These are phyloP conservation scores for Arge pagana DNA, from an alignment of 2,888 invertebrate genomes.

Conservation along the genomic window DNA sequence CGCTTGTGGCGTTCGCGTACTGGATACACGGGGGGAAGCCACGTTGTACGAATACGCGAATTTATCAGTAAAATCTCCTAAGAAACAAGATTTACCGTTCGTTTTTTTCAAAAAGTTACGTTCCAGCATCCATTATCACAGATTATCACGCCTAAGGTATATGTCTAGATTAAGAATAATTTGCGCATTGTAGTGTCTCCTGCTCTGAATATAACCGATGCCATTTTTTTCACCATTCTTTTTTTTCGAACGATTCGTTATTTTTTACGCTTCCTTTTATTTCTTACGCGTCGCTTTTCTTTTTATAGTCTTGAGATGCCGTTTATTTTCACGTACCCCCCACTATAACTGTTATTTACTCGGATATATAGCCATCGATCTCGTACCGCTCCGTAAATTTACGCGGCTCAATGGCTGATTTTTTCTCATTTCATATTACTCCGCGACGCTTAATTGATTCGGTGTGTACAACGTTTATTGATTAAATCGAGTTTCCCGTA, in stretches of 20 bases:
- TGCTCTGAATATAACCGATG: too few relatives aligned
- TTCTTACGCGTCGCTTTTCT: background rate
- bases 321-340: slow-evolving; percentile 5
- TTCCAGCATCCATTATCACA: background rate
- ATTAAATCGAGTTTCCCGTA: too few relatives aligned
- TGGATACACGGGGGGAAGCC: slow-evolving; percentile 42
- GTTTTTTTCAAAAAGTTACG: background rate
- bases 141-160: too few relatives aligned
- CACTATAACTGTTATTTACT: slow-evolving; percentile 17
- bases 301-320: background rate
- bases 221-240: background rate
- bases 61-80: background rate
- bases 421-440: too few relatives aligned
- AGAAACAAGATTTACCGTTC: background rate
- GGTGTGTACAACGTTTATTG: too few relatives aligned
- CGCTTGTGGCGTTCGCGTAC: slow-evolving; percentile 45
- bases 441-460: too few relatives aligned
- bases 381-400: slow-evolving; percentile 14
- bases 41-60: slow-evolving; percentile 33
- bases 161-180: too few relatives aligned
- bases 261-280: background rate
- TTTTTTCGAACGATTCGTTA: background rate
- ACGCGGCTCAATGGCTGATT: too few relatives aligned
- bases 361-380: slow-evolving; percentile 21
- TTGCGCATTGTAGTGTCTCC: too few relatives aligned